These are phyloP conservation scores for Eristalinus sepulchralis DNA, from an alignment of 2,888 invertebrate genomes.

Conservation along the genomic window DNA sequence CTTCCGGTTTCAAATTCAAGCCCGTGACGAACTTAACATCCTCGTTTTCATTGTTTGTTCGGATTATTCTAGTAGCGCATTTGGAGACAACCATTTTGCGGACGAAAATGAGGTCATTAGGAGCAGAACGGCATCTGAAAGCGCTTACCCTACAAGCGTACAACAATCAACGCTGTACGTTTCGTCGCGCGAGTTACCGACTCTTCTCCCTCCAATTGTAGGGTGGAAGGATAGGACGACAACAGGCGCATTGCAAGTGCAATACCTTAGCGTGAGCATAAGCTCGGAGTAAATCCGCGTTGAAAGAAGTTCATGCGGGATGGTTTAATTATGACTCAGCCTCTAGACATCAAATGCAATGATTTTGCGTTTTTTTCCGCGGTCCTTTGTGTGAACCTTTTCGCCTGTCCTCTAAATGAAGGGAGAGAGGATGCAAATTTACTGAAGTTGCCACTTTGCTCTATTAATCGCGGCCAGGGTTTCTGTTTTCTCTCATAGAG, in stretches of 20 bases:
- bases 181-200: constrained; percentile 45
- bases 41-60: constrained; percentile 65
- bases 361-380: constrained; percentile 43
- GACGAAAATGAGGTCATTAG: constrained; percentile 68
- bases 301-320: constrained; percentile 38
- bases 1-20: constrained; percentile 66
- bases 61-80: constrained; percentile 61
- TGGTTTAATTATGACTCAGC: constrained; percentile 66
- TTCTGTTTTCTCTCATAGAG: constrained; percentile 38
- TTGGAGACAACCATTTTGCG: constrained; percentile 59
- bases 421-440: not conserved
- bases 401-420: not conserved
- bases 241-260: constrained; percentile 8
- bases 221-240: constrained; percentile 58
- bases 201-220: constrained; percentile 30
- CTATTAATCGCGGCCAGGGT: constrained; percentile 37
- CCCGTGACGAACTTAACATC: constrained; percentile 65
- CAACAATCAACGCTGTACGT: constrained; percentile 61
- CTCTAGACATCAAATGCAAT: constrained; percentile 64
- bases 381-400: constrained; percentile 14
- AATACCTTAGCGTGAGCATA: constrained; percentile 17
- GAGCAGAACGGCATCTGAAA: constrained; percentile 62
- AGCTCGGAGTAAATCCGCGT: constrained; percentile 10
- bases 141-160: constrained; percentile 62
- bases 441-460: constrained; percentile 42